Conservation (phyloP, 1,140 invertebrate genomes). For the Aricia agestis region DNA sequence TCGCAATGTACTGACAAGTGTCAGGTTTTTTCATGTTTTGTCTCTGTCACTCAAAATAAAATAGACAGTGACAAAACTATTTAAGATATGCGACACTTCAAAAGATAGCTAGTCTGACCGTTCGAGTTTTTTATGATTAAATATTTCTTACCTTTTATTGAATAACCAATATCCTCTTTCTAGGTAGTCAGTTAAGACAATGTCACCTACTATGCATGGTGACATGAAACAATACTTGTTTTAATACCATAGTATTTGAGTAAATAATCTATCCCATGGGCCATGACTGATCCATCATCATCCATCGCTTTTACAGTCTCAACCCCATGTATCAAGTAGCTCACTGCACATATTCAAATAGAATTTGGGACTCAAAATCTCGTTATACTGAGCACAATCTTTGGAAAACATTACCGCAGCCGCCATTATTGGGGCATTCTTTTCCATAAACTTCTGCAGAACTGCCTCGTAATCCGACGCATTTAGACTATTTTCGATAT, state of each 20-base stretch:
- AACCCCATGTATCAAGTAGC: conserved; percentile 63
- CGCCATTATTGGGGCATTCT: conserved; percentile 56
- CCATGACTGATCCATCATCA: background rate
- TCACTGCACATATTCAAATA: conserved; percentile 66
- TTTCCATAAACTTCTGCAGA: conserved; percentile 61
- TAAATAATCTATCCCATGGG: background rate
- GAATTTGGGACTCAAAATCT: conserved; percentile 61
- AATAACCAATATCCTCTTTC: too few relatives aligned
- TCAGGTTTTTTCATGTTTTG: too few relatives aligned
- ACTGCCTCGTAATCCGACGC: conserved; percentile 53
- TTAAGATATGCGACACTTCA: too few relatives aligned
- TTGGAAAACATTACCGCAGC: conserved; percentile 63
- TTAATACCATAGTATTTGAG: background rate
- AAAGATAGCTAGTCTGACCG: too few relatives aligned
- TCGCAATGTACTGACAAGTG: too few relatives aligned
- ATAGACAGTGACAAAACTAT: too few relatives aligned
- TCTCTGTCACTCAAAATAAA: too few relatives aligned
- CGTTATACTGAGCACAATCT: conserved; percentile 57
- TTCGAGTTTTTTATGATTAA: too few relatives aligned
- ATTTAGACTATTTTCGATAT: conserved; percentile 53
- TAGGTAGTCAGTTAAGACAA: too few relatives aligned
- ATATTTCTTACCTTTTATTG: too few relatives aligned
- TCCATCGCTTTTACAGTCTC: conserved; percentile 20
- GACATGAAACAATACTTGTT: too few relatives aligned
- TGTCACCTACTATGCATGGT: too few relatives aligned